A percentile compares a stretch with the other conserved stretches of the same genome.
Evolutionary conservation across 2,888 invertebrate genomes (phyloP).

Genomic region (Sericinus montela): DNA sequence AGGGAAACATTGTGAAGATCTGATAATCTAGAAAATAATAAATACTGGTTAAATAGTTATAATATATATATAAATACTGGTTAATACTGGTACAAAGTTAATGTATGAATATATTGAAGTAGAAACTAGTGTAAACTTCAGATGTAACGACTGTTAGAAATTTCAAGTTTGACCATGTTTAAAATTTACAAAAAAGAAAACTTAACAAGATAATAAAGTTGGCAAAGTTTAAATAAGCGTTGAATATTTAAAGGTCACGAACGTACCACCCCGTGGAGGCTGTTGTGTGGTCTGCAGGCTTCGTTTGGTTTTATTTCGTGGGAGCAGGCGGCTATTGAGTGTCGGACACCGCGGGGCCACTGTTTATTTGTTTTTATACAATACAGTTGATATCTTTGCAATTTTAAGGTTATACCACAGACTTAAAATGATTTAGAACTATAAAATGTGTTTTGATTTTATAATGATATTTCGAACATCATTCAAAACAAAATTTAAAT

Average conservation of each 20-base stretch:
- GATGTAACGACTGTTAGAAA: too few species aligned
- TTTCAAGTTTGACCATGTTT: not conserved
- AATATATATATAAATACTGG: too few species aligned
- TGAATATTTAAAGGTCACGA: conserved; percentile 11
- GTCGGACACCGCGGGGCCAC: not conserved
- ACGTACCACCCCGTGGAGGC: not conserved
- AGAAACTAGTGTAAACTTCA: too few species aligned
- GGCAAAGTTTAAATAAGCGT: conserved; percentile 3
- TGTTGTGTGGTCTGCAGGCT: not conserved
- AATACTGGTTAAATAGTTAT: too few species aligned
- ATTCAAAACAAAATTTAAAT: too few species aligned
- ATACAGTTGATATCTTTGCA: not conserved
- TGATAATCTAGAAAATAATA: too few species aligned
- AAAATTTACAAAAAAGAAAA: conserved; percentile 7
- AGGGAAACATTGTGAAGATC: too few species aligned
- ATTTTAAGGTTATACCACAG: not conserved
- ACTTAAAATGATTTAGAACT: not conserved
- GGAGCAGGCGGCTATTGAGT: not conserved
- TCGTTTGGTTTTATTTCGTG: not conserved
- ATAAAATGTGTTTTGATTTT: too few species aligned
- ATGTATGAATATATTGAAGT: too few species aligned
- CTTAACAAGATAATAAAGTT: not conserved
- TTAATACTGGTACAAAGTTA: too few species aligned
- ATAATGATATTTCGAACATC: too few species aligned
- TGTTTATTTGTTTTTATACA: not conserved